Percentiles rank a stretch among this genome's conserved stretches.
These are phyloP conservation scores for Nipponacmea schrenckii DNA, from an alignment of 2,888 invertebrate genomes.

Conservation along the genomic window DNA sequence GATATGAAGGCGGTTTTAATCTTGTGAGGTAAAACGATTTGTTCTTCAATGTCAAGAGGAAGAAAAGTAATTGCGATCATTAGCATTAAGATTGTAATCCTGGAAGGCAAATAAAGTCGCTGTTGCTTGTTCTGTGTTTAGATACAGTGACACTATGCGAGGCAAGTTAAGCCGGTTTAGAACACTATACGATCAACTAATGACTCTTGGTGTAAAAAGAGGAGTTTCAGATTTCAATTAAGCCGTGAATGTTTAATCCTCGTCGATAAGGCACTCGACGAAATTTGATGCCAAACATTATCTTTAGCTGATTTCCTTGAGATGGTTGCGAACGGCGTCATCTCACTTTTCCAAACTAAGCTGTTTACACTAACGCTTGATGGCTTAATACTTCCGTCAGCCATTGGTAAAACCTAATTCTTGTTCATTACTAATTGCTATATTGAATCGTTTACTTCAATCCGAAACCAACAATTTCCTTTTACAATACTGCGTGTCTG, in stretches of 20 bases:
- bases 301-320: constrained; percentile 4
- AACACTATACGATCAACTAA: constrained; percentile 5
- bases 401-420: neutral
- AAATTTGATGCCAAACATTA: constrained; percentile 18
- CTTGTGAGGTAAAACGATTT: no score
- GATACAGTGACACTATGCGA: constrained; percentile 5
- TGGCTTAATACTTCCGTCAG: constrained; percentile 7
- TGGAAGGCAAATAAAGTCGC: neutral
- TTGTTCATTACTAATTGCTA: constrained; percentile 18
- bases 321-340: no score
- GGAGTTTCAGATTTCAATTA: constrained; percentile 14
- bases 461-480: constrained; percentile 21
- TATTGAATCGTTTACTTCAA: constrained; percentile 22
- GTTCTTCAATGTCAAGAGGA: neutral
- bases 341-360: constrained; percentile 5
- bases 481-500: neutral
- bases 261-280: constrained; percentile 7
- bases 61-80: neutral
- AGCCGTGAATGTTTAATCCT: neutral
- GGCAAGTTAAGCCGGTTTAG: neutral
- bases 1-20: no score
- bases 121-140: neutral
- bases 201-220: neutral
- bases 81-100: neutral
- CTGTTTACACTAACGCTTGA: constrained; percentile 17